phyloP scores from a whole-genome alignment of 1,140 invertebrate species.

The Heliconius nattereri region DNA sequence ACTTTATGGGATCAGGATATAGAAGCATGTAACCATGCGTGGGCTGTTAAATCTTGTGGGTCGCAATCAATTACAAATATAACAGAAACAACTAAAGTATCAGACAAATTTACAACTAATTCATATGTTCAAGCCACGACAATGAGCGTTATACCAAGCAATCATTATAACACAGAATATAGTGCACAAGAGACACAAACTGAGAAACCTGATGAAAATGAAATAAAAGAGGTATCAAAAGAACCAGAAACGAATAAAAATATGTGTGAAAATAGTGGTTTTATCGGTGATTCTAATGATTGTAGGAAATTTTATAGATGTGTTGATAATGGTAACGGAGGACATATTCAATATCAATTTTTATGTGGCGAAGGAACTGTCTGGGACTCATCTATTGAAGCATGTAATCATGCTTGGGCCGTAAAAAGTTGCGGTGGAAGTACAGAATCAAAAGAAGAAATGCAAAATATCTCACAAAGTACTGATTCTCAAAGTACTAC shows the following conservation, averaged over 20 bases:
- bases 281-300: conserved; percentile 82
- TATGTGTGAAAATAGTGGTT: conserved; percentile 80
- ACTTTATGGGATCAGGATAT: conserved; percentile 84
- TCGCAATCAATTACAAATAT: conserved; percentile 28
- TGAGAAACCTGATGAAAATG: background rate
- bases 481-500: background rate
- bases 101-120: conserved; percentile 3
- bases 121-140: background rate
- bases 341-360: conserved; percentile 83
- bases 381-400: conserved; percentile 57
- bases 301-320: conserved; percentile 87
- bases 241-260: conserved; percentile 27
- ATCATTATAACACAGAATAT: background rate
- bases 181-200: background rate
- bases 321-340: conserved; percentile 82
- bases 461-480: conserved; percentile 20
- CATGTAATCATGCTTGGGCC: conserved; percentile 60
- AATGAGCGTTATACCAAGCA: background rate
- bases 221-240: conserved; percentile 10
- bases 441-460: conserved; percentile 26
- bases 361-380: conserved; percentile 82
- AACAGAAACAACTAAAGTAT: conserved; percentile 20
- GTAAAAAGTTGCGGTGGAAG: conserved; percentile 52
- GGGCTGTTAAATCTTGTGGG: conserved; percentile 71
- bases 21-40: conserved; percentile 83